Percentiles rank a stretch among this genome's conserved stretches.
Evolutionary conservation across 1,140 invertebrate genomes (phyloP).

Genomic region (Drosophila sturtevanti): DNA sequence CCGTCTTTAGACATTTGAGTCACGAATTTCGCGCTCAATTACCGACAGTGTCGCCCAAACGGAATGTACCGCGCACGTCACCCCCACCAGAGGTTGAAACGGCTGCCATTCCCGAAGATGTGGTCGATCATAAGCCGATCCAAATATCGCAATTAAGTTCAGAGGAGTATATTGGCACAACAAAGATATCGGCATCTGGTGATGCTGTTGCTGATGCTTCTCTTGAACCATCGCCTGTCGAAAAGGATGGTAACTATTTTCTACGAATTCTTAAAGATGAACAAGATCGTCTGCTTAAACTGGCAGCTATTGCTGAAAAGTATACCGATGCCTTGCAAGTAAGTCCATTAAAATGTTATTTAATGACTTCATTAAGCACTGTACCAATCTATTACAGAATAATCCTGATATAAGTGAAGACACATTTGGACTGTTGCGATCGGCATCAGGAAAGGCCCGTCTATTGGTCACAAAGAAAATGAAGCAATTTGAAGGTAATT

Average conservation of each 20-base stretch:
- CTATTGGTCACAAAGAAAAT: slow-evolving; percentile 95
- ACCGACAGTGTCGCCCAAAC: slow-evolving; percentile 87
- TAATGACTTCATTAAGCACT: not conserved
- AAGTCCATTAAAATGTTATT: slow-evolving; percentile 22
- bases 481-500: slow-evolving; percentile 94
- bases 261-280: slow-evolving; percentile 88
- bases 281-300: slow-evolving; percentile 86
- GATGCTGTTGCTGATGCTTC: not conserved
- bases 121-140: slow-evolving; percentile 52
- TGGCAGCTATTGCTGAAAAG: slow-evolving; percentile 88
- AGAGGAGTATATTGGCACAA: slow-evolving; percentile 35
- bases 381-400: slow-evolving; percentile 34
- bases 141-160: slow-evolving; percentile 8
- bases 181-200: slow-evolving; percentile 19
- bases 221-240: not conserved
- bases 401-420: slow-evolving; percentile 88
- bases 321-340: slow-evolving; percentile 85
- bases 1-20: slow-evolving; percentile 90
- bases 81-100: slow-evolving; percentile 28
- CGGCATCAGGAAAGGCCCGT: slow-evolving; percentile 95
- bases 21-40: slow-evolving; percentile 93
- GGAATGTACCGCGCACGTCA: slow-evolving; percentile 70
- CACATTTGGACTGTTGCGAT: slow-evolving; percentile 90
- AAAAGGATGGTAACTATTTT: slow-evolving; percentile 90
- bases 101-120: slow-evolving; percentile 29